Percentiles rank a stretch among this genome's conserved stretches.
Conservation (phyloP, 1,140 invertebrate species). For the Mya arenaria region DNA sequence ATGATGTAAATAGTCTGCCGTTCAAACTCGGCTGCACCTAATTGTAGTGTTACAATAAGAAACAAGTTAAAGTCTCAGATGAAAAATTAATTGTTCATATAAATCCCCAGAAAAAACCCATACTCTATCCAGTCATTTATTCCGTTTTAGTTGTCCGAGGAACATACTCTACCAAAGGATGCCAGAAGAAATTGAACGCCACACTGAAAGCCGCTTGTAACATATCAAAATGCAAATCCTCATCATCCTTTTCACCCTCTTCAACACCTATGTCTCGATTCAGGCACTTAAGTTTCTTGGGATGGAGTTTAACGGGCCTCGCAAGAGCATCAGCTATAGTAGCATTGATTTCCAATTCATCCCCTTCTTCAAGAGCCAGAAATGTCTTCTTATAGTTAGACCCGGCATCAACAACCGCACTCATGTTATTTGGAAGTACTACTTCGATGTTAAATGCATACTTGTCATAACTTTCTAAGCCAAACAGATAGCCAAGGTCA, state of each 20-base stretch:
- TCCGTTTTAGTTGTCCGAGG: too few relatives aligned
- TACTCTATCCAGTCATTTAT: too few relatives aligned
- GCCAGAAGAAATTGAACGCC: slow-evolving; percentile 74
- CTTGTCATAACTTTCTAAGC: slow-evolving; percentile 66
- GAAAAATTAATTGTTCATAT: too few relatives aligned
- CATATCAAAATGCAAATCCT: slow-evolving; percentile 54
- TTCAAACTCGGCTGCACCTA: too few relatives aligned
- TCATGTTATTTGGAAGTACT: slow-evolving; percentile 7
- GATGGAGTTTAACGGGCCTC: slow-evolving; percentile 60
- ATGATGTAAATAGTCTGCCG: too few relatives aligned
- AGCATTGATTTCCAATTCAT: slow-evolving; percentile 66
- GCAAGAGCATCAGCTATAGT: slow-evolving; percentile 59
- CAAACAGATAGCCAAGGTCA: slow-evolving; percentile 62
- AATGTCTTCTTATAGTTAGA: slow-evolving; percentile 64
- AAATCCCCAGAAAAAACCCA: too few relatives aligned
- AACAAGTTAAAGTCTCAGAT: too few relatives aligned
- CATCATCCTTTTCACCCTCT: slow-evolving; percentile 62
- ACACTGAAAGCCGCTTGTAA: slow-evolving; percentile 66
- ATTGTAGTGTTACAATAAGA: too few relatives aligned
- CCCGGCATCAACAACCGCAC: slow-evolving; percentile 58
- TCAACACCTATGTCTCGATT: slow-evolving; percentile 61
- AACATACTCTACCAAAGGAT: slow-evolving; percentile 68
- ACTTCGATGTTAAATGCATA: slow-evolving; percentile 63
- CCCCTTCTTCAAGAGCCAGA: slow-evolving; percentile 53
- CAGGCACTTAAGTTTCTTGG: slow-evolving; percentile 66